phyloP scores from a whole-genome alignment of 2,888 invertebrate species.

The Drosophila demipolita region DNA sequence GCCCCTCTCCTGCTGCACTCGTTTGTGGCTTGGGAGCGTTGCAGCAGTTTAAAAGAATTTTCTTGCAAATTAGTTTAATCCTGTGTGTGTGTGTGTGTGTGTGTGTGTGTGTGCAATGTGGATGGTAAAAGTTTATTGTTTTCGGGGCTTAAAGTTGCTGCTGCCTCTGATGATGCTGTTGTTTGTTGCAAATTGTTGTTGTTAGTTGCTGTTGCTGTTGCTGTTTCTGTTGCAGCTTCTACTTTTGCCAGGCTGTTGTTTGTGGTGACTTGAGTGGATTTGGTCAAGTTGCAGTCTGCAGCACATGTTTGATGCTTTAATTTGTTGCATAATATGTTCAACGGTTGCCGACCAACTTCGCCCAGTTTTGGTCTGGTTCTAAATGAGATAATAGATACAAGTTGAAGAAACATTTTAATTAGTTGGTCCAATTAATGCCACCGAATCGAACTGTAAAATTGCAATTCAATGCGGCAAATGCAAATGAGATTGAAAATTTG shows the following conservation, averaged over 20 bases:
- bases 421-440: constrained; percentile 26
- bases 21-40: constrained; percentile 23
- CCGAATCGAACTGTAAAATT: background rate
- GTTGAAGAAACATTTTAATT: constrained; percentile 15
- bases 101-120: constrained; percentile 15
- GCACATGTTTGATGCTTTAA: constrained; percentile 16
- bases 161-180: constrained; percentile 24
- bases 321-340: constrained; percentile 21
- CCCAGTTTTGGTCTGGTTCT: too few species aligned
- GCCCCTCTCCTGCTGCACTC: background rate
- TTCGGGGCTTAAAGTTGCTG: constrained; percentile 40
- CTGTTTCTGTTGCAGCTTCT: constrained; percentile 2
- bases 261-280: constrained; percentile 47
- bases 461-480: constrained; percentile 6
- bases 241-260: constrained; percentile 17
- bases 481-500: constrained; percentile 14
- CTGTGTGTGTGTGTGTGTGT: constrained; percentile 16
- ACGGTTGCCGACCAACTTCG: too few species aligned
- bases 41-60: constrained; percentile 70
- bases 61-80: constrained; percentile 76
- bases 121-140: constrained; percentile 69
- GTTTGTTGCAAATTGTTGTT: constrained; percentile 20
- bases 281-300: constrained; percentile 27
- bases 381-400: too few species aligned
- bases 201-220: constrained; percentile 21